Base-by-base conservation (phyloP, 2,113 vertebrate genomes). In the Laticauda colubrina region DNA sequence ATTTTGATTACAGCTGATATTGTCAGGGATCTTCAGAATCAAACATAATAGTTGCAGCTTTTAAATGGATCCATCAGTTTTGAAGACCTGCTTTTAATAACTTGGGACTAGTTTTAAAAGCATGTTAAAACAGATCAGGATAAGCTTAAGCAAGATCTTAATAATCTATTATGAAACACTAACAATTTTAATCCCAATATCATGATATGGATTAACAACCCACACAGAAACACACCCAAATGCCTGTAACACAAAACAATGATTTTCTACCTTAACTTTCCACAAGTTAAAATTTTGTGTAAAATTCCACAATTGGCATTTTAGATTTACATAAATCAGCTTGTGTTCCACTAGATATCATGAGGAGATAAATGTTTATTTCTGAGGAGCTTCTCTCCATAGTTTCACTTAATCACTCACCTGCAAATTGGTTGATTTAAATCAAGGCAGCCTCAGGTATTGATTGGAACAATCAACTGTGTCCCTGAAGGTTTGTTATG, bases 1-100 rank as follows among this genome's bases (percentile, higher is more conserved):
- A 39, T 4, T 94, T 87, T 94, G 91, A 94, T 94, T 95, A 87
- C 43, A 56, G 39, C 29, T 57, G 39, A 51, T 92, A n/a, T 9
- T 21, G 61, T 56, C 9, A 21, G 54, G 2, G 12, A 39, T 39
- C 1, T 1, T 0, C 1, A 11, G 4, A 0, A 0, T 21, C 15
- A 20, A 81, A 59, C 51, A 0, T 85, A n/a, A n/a, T 0, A 15
- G 51, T 53, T 7, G 51, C 8, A 21, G 48, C 4, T 20, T 87
- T 90, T 23, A 51, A 8, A 43, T 24, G 87, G 3, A 11, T 10
- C 24, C 43, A 4, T 2, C 24, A 34, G 0, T 34, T 53, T 69
- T 23, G 23, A 20, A 48, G 86, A 53, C 53, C 53, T 34, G 2
- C 6, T 3, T 0, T 45, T 24, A 9, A 53, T 51, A 5, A 8